A percentile compares a stretch with the other conserved stretches of the same genome.
Evolutionary conservation across 2,113 vertebrate genomes (phyloP).

Genomic region (Labeo catla): DNA sequence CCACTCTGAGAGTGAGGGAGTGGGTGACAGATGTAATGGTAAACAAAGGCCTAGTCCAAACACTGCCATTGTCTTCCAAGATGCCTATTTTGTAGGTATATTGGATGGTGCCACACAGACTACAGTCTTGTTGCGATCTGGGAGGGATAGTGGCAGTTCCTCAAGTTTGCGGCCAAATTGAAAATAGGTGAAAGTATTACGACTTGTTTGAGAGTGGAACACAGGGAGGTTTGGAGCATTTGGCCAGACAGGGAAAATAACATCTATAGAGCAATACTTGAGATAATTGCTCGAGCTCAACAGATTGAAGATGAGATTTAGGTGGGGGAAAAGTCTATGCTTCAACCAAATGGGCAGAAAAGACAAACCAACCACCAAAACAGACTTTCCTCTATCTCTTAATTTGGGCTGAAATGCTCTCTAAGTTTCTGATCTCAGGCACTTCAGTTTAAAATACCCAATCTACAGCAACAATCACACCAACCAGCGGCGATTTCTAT

Average conservation of each 20-base stretch:
- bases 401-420: constrained; percentile 56
- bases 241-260: constrained; percentile 45
- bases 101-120: background rate
- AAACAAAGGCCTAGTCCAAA: constrained; percentile 31
- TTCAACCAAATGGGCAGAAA: constrained; percentile 30
- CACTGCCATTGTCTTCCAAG: constrained; percentile 42
- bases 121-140: background rate
- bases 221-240: constrained; percentile 1
- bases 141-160: constrained; percentile 13
- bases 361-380: constrained; percentile 48
- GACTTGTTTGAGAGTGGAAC: constrained; percentile 55
- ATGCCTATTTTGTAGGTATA: constrained; percentile 16
- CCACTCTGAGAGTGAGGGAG: constrained; percentile 2
- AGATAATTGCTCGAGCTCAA: constrained; percentile 56
- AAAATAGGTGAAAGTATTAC: constrained; percentile 56
- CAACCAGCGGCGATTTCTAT: constrained; percentile 70
- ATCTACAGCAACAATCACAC: constrained; percentile 74
- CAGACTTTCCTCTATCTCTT: constrained; percentile 7
- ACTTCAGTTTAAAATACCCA: constrained; percentile 64
- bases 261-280: constrained; percentile 53
- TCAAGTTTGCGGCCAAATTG: constrained; percentile 47
- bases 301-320: constrained; percentile 53
- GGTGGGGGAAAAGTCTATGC: constrained; percentile 15
- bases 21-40: constrained; percentile 15
- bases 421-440: constrained; percentile 66